These are phyloP conservation scores for Brachyhypopomus gauderio DNA, from an alignment of 2,113 vertebrate species.

Conservation along the genomic window DNA sequence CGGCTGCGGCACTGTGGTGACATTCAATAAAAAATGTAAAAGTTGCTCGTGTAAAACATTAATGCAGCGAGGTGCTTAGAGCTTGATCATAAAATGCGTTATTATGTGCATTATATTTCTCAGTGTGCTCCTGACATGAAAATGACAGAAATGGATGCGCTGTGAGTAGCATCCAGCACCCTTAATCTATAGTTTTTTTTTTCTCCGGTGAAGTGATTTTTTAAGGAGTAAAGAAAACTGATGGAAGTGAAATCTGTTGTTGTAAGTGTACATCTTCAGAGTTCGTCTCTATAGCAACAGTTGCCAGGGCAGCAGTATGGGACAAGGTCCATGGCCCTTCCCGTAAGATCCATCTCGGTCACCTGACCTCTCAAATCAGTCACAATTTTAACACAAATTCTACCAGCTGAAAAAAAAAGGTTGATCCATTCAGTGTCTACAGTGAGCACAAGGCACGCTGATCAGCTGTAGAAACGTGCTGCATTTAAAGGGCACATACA, in stretches of 20 bases:
- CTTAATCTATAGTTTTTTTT: too few species aligned
- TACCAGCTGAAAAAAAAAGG: not conserved
- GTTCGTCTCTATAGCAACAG: slow-evolving; percentile 73
- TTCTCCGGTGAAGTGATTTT: not conserved
- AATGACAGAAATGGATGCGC: too few species aligned
- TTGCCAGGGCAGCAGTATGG: slow-evolving; percentile 54
- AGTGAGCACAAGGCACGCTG: not conserved
- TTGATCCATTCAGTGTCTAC: not conserved
- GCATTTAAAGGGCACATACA: not conserved
- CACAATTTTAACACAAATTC: not conserved
- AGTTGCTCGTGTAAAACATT: not conserved
- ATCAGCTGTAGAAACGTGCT: not conserved
- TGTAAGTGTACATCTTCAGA: slow-evolving; percentile 54
- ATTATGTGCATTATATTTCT: not conserved
- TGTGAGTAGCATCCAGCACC: too few species aligned
- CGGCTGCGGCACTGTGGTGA: not conserved
- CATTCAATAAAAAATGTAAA: not conserved
- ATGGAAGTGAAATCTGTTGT: slow-evolving; percentile 28
- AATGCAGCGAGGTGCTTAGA: not conserved
- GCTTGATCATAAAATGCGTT: not conserved
- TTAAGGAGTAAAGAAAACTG: slow-evolving; percentile 50
- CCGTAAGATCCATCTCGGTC: slow-evolving; percentile 9
- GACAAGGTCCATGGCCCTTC: not conserved
- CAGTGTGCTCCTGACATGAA: too few species aligned
- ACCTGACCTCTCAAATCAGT: slow-evolving; percentile 1